These are phyloP conservation scores for Mesoclemmys tuberculata DNA, from an alignment of 2,113 vertebrate species.

Conservation along the genomic window DNA sequence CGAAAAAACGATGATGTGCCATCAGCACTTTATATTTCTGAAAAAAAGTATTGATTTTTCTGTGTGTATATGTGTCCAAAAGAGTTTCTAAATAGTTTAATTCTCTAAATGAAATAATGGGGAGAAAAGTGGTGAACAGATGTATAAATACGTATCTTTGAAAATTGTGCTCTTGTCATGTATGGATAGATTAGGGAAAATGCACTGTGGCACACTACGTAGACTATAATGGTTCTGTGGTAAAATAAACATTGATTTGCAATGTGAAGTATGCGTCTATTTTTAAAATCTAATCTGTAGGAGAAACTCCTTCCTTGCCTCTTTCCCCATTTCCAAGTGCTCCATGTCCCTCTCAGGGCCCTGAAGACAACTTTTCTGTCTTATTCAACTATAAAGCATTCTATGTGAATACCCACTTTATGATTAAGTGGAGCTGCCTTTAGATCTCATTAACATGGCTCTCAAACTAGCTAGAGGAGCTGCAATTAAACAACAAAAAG, in stretches of 20 bases:
- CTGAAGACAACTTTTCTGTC: neutral
- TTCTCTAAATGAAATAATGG: neutral
- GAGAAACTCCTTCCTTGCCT: conserved; percentile 45
- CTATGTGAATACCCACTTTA: neutral
- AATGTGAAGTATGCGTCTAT: conserved; percentile 22
- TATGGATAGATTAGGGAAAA: conserved; percentile 18
- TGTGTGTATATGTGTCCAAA: neutral
- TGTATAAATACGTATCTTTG: neutral
- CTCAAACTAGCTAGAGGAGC: neutral
- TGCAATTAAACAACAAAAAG: neutral
- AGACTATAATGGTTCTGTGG: conserved; percentile 18
- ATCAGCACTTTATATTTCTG: neutral
- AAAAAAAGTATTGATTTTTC: neutral
- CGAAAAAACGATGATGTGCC: conserved; percentile 83
- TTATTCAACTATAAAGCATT: neutral
- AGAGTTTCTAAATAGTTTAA: neutral
- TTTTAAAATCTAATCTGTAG: conserved; percentile 47
- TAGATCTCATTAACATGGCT: neutral
- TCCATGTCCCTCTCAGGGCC: neutral
- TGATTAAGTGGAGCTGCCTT: neutral
- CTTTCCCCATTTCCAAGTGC: neutral
- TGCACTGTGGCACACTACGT: neutral
- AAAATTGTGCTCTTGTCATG: neutral
- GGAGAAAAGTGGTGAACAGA: conserved; percentile 9
- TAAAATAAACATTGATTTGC: conserved; percentile 63